Conservation (phyloP, 2,113 vertebrate genomes). For the Equus przewalskii region DNA sequence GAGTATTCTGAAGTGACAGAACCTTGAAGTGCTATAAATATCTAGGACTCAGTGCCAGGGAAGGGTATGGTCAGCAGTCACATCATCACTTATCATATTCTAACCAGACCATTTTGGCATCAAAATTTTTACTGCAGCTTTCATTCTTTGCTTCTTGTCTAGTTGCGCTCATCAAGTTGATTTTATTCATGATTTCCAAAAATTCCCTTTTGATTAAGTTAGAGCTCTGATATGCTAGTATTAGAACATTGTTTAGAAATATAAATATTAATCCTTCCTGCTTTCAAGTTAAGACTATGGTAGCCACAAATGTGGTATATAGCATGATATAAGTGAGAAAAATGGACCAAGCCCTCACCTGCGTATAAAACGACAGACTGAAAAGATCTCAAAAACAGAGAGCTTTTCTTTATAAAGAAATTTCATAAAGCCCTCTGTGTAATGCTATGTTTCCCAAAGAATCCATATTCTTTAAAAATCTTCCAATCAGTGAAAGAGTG, state of each 20-base stretch:
- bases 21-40: neutral
- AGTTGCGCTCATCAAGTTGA: neutral
- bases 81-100: neutral
- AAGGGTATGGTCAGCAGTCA: neutral
- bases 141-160: neutral
- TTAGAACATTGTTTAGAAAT: neutral
- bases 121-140: neutral
- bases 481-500: neutral
- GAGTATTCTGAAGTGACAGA: neutral
- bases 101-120: neutral
- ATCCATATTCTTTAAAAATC: conserved; percentile 44
- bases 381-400: neutral
- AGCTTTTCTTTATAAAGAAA: neutral
- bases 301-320: neutral
- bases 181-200: neutral
- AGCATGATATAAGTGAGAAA: neutral
- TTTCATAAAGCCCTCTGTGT: neutral
- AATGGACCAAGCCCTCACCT: neutral
- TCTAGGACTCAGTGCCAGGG: neutral
- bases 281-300: neutral
- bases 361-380: neutral
- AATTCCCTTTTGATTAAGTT: neutral
- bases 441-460: neutral
- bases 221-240: neutral
- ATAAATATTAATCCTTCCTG: neutral